Conservation (phyloP, 2,797 vertebrate genomes). For the Smutsia temminckii region DNA sequence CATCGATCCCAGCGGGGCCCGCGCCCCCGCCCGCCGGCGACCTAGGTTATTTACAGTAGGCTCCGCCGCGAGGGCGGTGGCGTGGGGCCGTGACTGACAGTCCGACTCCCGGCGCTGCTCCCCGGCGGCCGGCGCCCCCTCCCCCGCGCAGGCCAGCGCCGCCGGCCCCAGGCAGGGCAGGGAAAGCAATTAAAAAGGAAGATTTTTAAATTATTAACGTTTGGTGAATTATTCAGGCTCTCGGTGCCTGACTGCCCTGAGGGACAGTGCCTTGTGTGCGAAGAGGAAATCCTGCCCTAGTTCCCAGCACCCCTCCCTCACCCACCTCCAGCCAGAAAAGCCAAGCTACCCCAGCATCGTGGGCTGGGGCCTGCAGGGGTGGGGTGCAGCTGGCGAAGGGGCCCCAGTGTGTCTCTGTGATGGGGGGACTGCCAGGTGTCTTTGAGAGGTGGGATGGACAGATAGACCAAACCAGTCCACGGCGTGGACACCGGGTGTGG, state of each 20-base stretch:
- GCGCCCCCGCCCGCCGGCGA: slow-evolving; percentile 39
- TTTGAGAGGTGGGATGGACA: background rate
- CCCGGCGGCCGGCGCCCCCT: slow-evolving; percentile 7
- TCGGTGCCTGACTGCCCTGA: slow-evolving; percentile 80
- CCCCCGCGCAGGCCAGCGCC: slow-evolving; percentile 42
- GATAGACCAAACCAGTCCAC: background rate
- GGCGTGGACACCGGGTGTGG: background rate
- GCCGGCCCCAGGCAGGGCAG: slow-evolving; percentile 55
- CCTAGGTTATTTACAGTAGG: slow-evolving; percentile 55
- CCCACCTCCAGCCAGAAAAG: background rate
- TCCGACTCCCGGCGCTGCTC: slow-evolving; percentile 31
- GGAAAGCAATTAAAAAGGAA: slow-evolving; percentile 85
- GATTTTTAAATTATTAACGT: slow-evolving; percentile 87
- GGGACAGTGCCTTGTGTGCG: slow-evolving; percentile 80
- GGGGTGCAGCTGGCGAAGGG: background rate
- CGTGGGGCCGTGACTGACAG: slow-evolving; percentile 67
- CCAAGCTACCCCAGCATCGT: background rate
- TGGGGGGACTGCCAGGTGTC: background rate
- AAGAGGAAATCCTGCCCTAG: slow-evolving; percentile 35
- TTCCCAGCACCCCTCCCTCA: background rate
- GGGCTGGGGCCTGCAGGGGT: background rate
- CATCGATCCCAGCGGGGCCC: slow-evolving; percentile 80
- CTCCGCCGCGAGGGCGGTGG: slow-evolving; percentile 33
- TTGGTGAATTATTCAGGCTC: slow-evolving; percentile 86
- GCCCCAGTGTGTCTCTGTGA: background rate